Conservation (phyloP, 2,113 vertebrate genomes). For the Xenotilapia leptura region DNA sequence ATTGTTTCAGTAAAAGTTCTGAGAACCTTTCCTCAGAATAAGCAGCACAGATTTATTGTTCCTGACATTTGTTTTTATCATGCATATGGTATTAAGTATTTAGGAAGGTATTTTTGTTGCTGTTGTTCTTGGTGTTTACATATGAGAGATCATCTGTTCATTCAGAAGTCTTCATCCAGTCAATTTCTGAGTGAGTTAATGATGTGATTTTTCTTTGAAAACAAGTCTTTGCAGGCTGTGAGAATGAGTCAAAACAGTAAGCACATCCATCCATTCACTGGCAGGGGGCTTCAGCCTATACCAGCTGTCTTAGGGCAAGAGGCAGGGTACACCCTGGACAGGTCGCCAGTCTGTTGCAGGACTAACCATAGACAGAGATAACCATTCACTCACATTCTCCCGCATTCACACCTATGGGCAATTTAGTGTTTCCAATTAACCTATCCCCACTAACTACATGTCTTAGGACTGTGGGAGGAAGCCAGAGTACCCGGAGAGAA, state of each 20-base stretch:
- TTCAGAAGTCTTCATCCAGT: neutral
- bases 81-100: neutral
- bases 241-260: fast-evolving
- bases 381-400: fast-evolving
- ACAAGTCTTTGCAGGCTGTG: neutral
- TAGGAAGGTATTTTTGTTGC: fast-evolving
- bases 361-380: neutral
- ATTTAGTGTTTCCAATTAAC: neutral
- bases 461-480: fast-evolving
- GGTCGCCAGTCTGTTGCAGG: fast-evolving
- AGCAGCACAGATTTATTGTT: neutral
- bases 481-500: fast-evolving
- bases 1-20: neutral
- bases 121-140: neutral
- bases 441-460: fast-evolving
- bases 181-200: neutral
- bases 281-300: fast-evolving
- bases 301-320: fast-evolving
- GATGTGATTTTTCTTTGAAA: neutral
- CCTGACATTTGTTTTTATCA: neutral
- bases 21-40: neutral
- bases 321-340: neutral
- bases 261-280: fast-evolving
- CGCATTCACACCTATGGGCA: fast-evolving
- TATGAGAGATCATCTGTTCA: fast-evolving